Conservation (phyloP, 2,888 invertebrate species). For the Pyrocoelia pectoralis region DNA sequence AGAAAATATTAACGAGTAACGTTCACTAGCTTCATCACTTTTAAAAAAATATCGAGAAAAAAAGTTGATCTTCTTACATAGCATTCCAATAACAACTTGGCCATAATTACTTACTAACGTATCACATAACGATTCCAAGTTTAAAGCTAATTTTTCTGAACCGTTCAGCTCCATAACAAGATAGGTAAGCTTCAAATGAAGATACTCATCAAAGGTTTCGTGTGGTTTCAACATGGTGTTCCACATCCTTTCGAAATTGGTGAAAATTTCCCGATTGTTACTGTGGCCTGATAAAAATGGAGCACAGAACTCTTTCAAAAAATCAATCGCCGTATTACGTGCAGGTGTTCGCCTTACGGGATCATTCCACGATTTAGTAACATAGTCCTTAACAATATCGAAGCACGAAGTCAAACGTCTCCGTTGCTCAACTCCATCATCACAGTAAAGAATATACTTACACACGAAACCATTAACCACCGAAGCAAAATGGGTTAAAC, state of each 20-base stretch:
- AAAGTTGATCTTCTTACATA: slow-evolving; percentile 11
- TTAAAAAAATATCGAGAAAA: slow-evolving; percentile 11
- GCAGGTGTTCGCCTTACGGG: neutral
- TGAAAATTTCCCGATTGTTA: slow-evolving; percentile 1
- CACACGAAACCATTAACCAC: slow-evolving; percentile 21
- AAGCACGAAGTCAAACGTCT: slow-evolving; percentile 12
- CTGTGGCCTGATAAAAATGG: slow-evolving; percentile 7
- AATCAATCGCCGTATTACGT: slow-evolving; percentile 10
- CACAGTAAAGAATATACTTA: slow-evolving; percentile 20
- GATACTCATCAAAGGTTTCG: slow-evolving; percentile 17
- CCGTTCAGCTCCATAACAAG: slow-evolving; percentile 6
- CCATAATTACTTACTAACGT: slow-evolving; percentile 8
- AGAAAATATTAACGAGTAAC: neutral
- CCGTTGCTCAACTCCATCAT: slow-evolving; percentile 5
- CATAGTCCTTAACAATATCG: slow-evolving; percentile 10
- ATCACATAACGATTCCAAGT: slow-evolving; percentile 13
- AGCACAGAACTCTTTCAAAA: slow-evolving; percentile 23
- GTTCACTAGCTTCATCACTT: neutral
- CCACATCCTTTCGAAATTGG: slow-evolving; percentile 15
- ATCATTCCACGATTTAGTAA: neutral
- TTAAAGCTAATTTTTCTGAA: neutral
- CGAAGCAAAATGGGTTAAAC: slow-evolving; percentile 12
- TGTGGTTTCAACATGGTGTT: slow-evolving; percentile 15
- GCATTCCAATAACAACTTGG: neutral
- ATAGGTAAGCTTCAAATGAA: slow-evolving; percentile 19